phyloP scores from a whole-genome alignment of 2,888 invertebrate species.

The Graphium colonna region DNA sequence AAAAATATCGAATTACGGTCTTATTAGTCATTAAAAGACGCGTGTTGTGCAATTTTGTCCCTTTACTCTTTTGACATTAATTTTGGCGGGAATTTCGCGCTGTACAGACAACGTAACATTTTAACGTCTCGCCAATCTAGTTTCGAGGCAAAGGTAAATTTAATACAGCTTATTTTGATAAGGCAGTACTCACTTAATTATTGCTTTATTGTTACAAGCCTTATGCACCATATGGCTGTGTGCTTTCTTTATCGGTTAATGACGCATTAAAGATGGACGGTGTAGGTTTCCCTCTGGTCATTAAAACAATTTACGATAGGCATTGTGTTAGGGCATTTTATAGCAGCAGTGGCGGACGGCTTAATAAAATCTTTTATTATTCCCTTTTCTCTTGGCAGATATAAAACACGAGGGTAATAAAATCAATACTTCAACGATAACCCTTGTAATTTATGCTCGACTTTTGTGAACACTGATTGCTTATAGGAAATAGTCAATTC shows the following conservation, averaged over 20 bases:
- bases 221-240: conserved; percentile 32
- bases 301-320: conserved; percentile 39
- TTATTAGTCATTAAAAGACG: conserved; percentile 44
- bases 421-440: conserved; percentile 24
- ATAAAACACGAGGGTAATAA: conserved; percentile 23
- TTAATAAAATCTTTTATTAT: conserved; percentile 39
- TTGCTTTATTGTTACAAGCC: conserved; percentile 31
- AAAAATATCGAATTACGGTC: conserved; percentile 48
- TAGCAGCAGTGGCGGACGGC: conserved; percentile 31
- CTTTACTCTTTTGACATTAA: conserved; percentile 31
- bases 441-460: conserved; percentile 18
- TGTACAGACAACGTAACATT: not conserved
- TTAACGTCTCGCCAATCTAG: not conserved
- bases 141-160: conserved; percentile 5
- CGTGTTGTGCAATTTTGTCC: conserved; percentile 31
- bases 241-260: conserved; percentile 36
- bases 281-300: conserved; percentile 33
- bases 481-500: conserved; percentile 1
- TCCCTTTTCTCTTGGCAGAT: conserved; percentile 24
- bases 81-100: conserved; percentile 32
- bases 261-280: conserved; percentile 32
- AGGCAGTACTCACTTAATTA: conserved; percentile 24
- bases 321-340: conserved; percentile 38
- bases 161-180: conserved; percentile 30
- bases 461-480: conserved; percentile 16